Conservation (phyloP, 2,888 invertebrate species). For the Lucinisca nassula region DNA sequence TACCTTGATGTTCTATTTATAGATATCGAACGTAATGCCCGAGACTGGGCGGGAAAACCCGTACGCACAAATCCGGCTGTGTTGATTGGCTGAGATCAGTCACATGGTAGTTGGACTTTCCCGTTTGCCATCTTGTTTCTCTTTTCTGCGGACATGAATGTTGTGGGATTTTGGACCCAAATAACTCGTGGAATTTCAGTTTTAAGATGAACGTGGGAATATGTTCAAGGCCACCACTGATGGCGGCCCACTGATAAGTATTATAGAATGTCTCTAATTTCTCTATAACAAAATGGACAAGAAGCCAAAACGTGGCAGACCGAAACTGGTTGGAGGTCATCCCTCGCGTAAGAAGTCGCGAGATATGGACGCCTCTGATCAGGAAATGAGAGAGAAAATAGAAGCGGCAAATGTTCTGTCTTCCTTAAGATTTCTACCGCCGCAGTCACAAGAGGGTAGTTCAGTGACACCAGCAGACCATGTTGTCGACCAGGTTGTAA, state of each 20-base stretch:
- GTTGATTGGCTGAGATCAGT: conserved; percentile 68
- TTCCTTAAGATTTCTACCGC: conserved; percentile 58
- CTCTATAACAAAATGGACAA: too few species aligned
- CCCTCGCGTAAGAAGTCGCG: conserved; percentile 53
- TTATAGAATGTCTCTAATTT: too few species aligned
- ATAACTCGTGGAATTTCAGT: conserved; percentile 47
- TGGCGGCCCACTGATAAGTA: too few species aligned
- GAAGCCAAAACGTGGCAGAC: conserved; percentile 47
- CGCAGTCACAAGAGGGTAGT: conserved; percentile 1
- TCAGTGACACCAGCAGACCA: neutral
- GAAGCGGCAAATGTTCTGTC: conserved; percentile 73
- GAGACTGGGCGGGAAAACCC: conserved; percentile 73
- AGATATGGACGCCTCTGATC: conserved; percentile 58
- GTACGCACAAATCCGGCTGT: conserved; percentile 15
- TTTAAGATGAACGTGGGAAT: conserved; percentile 33
- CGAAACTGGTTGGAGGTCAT: conserved; percentile 38
- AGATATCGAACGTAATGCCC: conserved; percentile 29
- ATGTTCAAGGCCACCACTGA: conserved; percentile 21
- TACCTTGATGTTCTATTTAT: conserved; percentile 39
- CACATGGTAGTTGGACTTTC: conserved; percentile 79
- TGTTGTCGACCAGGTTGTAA: neutral
- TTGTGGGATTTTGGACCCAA: conserved; percentile 59
- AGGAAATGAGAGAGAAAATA: conserved; percentile 74
- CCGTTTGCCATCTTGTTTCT: conserved; percentile 76
- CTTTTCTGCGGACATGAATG: conserved; percentile 51